These are phyloP conservation scores for Ranitomeya imitator DNA, from an alignment of 2,113 vertebrate species.

Conservation along the genomic window DNA sequence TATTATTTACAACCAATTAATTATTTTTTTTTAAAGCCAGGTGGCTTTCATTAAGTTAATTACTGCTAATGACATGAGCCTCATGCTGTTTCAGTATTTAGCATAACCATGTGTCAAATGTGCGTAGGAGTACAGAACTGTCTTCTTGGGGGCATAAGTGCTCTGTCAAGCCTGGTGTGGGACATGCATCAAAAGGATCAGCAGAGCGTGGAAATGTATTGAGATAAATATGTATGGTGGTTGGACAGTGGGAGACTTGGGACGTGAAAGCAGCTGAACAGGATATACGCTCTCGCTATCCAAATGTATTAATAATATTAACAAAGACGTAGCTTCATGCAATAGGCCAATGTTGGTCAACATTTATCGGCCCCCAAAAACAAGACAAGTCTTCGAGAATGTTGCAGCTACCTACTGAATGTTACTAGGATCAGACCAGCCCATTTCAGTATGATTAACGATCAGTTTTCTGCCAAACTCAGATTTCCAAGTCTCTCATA, in stretches of 20 bases:
- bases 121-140: constrained; percentile 71
- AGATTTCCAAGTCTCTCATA: neutral
- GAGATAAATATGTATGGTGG: constrained; percentile 54
- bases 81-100: constrained; percentile 90
- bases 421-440: neutral
- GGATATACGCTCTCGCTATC: neutral
- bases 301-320: constrained; percentile 26
- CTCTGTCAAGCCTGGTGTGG: constrained; percentile 59
- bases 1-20: constrained; percentile 97
- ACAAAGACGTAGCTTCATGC: constrained; percentile 12
- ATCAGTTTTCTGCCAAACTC: neutral
- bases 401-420: neutral
- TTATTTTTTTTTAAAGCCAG: constrained; percentile 83
- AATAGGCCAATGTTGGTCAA: constrained; percentile 1
- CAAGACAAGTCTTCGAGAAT: constrained; percentile 19
- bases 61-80: constrained; percentile 93
- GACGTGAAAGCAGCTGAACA: constrained; percentile 15
- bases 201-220: constrained; percentile 49
- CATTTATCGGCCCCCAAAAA: neutral
- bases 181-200: constrained; percentile 53
- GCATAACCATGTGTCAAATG: constrained; percentile 85
- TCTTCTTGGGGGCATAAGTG: constrained; percentile 76
- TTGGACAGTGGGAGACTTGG: constrained; percentile 9
- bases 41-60: constrained; percentile 88
- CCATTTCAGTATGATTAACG: constrained; percentile 25